Conservation (phyloP, 2,797 vertebrate genomes). For the Pangasius djambal region DNA sequence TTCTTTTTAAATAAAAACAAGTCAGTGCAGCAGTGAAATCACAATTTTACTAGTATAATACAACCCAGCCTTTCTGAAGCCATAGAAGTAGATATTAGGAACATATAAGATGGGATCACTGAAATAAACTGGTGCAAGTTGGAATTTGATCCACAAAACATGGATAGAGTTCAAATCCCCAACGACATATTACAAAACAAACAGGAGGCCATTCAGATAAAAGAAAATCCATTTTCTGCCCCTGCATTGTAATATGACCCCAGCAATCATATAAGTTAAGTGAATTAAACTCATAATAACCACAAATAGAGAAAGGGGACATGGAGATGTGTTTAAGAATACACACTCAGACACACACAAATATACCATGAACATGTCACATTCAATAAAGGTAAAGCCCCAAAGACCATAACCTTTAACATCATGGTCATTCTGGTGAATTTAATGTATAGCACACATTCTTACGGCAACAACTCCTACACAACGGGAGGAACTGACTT, state of each 20-base stretch:
- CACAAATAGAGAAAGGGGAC: background rate
- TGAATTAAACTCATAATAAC: conserved; percentile 13
- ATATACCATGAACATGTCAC: background rate
- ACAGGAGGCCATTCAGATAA: conserved; percentile 8
- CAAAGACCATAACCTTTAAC: background rate
- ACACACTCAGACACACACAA: background rate
- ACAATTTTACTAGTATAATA: background rate
- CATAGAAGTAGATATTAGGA: background rate
- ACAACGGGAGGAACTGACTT: background rate
- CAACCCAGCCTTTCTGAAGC: background rate
- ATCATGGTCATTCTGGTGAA: background rate
- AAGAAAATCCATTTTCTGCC: background rate
- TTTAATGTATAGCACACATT: background rate
- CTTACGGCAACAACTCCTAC: background rate
- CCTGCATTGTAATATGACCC: conserved; percentile 7
- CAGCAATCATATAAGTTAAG: background rate
- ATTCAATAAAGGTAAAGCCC: background rate
- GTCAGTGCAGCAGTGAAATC: conserved; percentile 13
- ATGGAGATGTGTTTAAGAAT: background rate
- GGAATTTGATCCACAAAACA: conserved; percentile 1
- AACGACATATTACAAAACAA: conserved; percentile 11
- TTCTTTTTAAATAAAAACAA: conserved; percentile 39
- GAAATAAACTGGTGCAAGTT: background rate
- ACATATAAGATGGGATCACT: background rate
- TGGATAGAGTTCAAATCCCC: background rate